These are phyloP conservation scores for Heliothis subflexa DNA, from an alignment of 1,140 invertebrate genomes.

Conservation along the genomic window DNA sequence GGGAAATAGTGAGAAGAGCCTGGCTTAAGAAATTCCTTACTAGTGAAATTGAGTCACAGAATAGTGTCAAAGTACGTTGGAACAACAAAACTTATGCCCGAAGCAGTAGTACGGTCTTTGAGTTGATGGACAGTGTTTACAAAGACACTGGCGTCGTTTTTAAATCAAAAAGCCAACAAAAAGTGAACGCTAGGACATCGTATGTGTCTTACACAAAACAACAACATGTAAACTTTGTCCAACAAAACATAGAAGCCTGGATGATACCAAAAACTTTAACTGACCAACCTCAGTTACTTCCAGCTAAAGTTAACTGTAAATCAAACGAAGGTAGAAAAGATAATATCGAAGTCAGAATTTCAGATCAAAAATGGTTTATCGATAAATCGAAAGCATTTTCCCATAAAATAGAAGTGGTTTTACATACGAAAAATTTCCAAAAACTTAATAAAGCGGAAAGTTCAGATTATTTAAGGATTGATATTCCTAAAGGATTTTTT, in stretches of 20 bases:
- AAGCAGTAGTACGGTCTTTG: slow-evolving; percentile 74
- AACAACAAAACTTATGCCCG: slow-evolving; percentile 70
- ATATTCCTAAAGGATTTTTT: slow-evolving; percentile 73
- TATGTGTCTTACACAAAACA: slow-evolving; percentile 55
- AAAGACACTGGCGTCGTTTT: slow-evolving; percentile 62
- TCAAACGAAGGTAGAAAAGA: slow-evolving; percentile 33
- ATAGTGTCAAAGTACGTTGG: slow-evolving; percentile 70
- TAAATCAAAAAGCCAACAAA: slow-evolving; percentile 68
- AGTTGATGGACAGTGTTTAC: slow-evolving; percentile 70
- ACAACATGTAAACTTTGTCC: slow-evolving; percentile 65
- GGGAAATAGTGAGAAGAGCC: slow-evolving; percentile 58
- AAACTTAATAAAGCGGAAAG: slow-evolving; percentile 51
- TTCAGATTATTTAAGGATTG: slow-evolving; percentile 70
- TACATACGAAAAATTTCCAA: slow-evolving; percentile 63
- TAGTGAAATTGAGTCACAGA: slow-evolving; percentile 62
- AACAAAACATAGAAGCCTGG: slow-evolving; percentile 73
- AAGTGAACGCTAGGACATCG: slow-evolving; percentile 57
- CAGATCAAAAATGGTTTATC: slow-evolving; percentile 64
- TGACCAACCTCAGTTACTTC: slow-evolving; percentile 46
- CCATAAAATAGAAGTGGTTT: slow-evolving; percentile 68
- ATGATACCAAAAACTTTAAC: slow-evolving; percentile 71
- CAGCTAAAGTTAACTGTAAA: slow-evolving; percentile 20
- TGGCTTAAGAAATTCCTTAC: slow-evolving; percentile 69
- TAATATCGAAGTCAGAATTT: slow-evolving; percentile 59
- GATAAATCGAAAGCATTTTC: slow-evolving; percentile 65